These are phyloP conservation scores for Porphyrio hochstetteri DNA, from an alignment of 2,113 vertebrate species.

Conservation along the genomic window DNA sequence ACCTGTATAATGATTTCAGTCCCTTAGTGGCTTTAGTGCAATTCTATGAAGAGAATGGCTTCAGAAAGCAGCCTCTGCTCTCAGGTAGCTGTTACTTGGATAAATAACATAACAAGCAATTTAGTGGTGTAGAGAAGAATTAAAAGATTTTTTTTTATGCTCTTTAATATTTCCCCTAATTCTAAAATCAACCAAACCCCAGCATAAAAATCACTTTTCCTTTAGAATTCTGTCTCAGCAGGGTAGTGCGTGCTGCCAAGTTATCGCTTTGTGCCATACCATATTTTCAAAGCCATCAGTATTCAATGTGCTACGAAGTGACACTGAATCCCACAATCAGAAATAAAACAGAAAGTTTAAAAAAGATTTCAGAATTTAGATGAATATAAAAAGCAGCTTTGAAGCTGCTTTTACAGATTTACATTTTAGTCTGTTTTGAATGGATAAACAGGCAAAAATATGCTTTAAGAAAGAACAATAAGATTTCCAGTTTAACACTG, in stretches of 20 bases:
- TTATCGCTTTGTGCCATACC: not conserved
- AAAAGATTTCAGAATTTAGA: conserved; percentile 49
- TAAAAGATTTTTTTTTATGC: not conserved
- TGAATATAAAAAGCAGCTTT: conserved; percentile 36
- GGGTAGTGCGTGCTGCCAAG: not conserved
- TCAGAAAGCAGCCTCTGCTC: not conserved
- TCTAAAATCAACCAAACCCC: not conserved
- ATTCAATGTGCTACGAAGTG: not conserved
- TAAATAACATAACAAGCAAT: not conserved
- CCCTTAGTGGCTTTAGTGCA: not conserved
- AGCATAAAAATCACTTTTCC: not conserved
- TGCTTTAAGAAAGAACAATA: not conserved
- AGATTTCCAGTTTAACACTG: conserved; percentile 12
- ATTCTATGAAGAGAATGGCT: not conserved
- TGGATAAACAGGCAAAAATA: conserved; percentile 1
- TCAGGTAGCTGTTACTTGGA: not conserved
- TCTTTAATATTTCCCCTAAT: conserved; percentile 9
- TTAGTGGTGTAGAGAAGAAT: not conserved
- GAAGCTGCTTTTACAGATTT: conserved; percentile 45
- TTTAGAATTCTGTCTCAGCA: conserved; percentile 19
- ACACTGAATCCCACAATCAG: not conserved
- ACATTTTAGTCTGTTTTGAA: conserved; percentile 31
- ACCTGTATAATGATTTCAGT: not conserved
- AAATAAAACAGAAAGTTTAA: conserved; percentile 10
- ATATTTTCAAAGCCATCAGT: not conserved